These are phyloP conservation scores for Calyptommatus sinebrachiatus DNA, from an alignment of 2,113 vertebrate genomes.

Conservation along the genomic window DNA sequence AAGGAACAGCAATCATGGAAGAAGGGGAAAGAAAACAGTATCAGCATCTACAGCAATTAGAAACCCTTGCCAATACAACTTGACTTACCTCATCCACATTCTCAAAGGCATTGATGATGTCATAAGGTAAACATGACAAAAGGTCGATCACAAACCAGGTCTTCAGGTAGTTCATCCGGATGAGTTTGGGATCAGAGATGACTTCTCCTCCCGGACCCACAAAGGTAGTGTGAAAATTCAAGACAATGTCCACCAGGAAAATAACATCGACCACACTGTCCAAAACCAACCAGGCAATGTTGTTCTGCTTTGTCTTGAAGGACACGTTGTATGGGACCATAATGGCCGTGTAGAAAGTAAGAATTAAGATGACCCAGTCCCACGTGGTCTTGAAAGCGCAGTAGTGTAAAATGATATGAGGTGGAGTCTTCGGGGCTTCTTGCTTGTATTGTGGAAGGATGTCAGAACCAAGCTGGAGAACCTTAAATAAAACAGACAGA, in stretches of 20 bases:
- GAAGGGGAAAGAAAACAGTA: background rate
- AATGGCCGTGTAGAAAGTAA: slow-evolving; percentile 98
- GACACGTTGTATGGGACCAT: slow-evolving; percentile 98
- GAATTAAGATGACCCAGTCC: slow-evolving; percentile 98
- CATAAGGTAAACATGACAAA: slow-evolving; percentile 97
- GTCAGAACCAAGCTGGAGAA: slow-evolving; percentile 93
- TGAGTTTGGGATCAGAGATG: slow-evolving; percentile 95
- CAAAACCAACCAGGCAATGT: slow-evolving; percentile 95
- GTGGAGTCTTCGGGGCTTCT: slow-evolving; percentile 96
- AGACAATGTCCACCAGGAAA: slow-evolving; percentile 95
- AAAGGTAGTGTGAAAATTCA: slow-evolving; percentile 97
- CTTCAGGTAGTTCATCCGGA: slow-evolving; percentile 98
- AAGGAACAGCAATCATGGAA: background rate
- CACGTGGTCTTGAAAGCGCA: slow-evolving; percentile 98
- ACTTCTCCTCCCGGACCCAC: slow-evolving; percentile 97
- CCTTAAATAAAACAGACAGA: slow-evolving; percentile 70
- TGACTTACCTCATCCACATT: slow-evolving; percentile 93
- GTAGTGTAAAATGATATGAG: slow-evolving; percentile 96
- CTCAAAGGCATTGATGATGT: slow-evolving; percentile 99
- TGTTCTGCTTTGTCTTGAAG: slow-evolving; percentile 98
- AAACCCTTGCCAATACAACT: background rate
- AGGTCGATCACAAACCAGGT: slow-evolving; percentile 98
- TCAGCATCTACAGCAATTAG: background rate
- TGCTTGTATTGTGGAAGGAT: slow-evolving; percentile 98
- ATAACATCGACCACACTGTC: slow-evolving; percentile 98